Conservation (phyloP, 2,113 vertebrate genomes). For the Rhinopomastus cyanomelas region DNA sequence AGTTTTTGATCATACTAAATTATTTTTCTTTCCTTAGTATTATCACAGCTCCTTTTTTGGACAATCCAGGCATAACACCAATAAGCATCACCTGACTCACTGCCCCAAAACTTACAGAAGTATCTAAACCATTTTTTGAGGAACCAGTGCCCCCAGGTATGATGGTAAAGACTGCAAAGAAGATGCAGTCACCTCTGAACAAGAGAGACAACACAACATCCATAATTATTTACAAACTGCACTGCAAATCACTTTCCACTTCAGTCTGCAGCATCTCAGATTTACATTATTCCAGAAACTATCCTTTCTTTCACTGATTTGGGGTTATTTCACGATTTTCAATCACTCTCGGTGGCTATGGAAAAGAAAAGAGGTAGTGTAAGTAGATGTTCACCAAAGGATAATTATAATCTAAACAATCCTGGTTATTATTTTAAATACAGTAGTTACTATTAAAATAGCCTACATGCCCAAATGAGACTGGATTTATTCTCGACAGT, state of each 20-base stretch:
- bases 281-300: neutral
- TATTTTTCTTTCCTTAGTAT: neutral
- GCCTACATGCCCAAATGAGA: neutral
- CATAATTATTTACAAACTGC: rapidly evolving
- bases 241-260: neutral
- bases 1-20: neutral
- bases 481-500: neutral
- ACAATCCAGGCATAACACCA: neutral
- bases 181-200: neutral
- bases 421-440: neutral
- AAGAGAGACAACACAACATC: neutral
- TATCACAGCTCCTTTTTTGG: neutral
- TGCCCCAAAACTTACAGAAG: neutral
- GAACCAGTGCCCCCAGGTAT: neutral
- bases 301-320: neutral
- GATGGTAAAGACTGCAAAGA: neutral
- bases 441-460: no score
- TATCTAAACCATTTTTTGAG: neutral
- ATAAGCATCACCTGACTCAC: neutral
- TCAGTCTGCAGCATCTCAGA: neutral
- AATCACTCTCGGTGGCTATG: neutral
- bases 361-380: neutral
- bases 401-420: neutral
- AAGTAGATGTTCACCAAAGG: neutral
- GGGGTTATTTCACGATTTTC: neutral